These are phyloP conservation scores for Theropithecus gelada DNA, from an alignment of 2,113 vertebrate species.

Conservation along the genomic window DNA sequence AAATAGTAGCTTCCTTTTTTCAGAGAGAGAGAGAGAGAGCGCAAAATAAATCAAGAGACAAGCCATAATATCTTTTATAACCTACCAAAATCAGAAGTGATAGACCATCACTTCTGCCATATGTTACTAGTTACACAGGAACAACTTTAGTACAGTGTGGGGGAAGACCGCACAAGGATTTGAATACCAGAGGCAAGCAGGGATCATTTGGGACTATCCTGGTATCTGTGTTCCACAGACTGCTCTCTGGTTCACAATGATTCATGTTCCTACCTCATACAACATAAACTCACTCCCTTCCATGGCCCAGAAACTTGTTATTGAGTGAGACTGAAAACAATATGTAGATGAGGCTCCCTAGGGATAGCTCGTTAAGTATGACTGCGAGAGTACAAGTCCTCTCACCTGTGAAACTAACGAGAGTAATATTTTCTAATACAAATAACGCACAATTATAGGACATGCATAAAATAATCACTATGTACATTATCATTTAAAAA, in stretches of 20 bases:
- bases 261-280: not conserved
- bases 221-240: not conserved
- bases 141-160: not conserved
- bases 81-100: not conserved
- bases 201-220: not conserved
- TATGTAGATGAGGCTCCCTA: not conserved
- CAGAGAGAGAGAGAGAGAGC: not conserved
- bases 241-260: not conserved
- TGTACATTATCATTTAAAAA: not conserved
- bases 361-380: not conserved
- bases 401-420: not conserved
- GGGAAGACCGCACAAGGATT: fast-evolving
- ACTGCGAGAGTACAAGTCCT: not conserved
- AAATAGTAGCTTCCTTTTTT: not conserved
- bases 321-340: not conserved
- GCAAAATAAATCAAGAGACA: not conserved
- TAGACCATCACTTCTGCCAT: not conserved
- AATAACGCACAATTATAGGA: not conserved
- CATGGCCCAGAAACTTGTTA: not conserved
- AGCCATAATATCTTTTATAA: not conserved
- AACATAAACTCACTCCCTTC: not conserved
- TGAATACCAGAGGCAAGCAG: not conserved
- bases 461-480: not conserved
- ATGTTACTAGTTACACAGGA: not conserved
- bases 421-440: not conserved